phyloP scores from a whole-genome alignment of 37 sponge, comb jelly and placozoan species.

The Axinella damicornis region DNA sequence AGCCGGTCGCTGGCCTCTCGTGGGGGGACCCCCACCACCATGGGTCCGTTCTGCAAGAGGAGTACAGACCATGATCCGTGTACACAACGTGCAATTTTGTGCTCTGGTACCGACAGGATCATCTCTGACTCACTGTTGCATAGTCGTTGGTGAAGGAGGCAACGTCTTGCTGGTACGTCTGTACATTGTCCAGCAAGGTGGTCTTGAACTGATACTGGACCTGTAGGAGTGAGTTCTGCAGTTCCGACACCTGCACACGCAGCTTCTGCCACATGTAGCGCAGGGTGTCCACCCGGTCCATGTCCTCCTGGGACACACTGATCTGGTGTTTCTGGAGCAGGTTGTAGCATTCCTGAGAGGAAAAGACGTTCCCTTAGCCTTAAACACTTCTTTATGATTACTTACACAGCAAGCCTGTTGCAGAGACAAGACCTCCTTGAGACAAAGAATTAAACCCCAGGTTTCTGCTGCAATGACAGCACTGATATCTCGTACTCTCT shows the following conservation, averaged over 20 bases:
- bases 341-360: constrained; percentile 93
- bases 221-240: constrained; percentile 77
- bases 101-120: no score
- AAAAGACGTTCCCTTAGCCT: no score
- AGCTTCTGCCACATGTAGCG: constrained; percentile 94
- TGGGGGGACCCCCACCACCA: constrained; percentile 90
- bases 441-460: no score
- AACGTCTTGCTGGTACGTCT: constrained; percentile 67
- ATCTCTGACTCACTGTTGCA: constrained; percentile 37
- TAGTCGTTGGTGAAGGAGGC: constrained; percentile 79
- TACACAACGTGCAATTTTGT: no score
- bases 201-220: constrained; percentile 91
- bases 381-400: no score
- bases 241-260: constrained; percentile 58
- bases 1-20: constrained; percentile 93
- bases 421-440: no score
- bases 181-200: constrained; percentile 78
- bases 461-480: no score
- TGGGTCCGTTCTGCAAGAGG: constrained; percentile 87
- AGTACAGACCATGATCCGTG: no score
- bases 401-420: no score
- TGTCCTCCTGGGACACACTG: constrained; percentile 87
- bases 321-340: constrained; percentile 86
- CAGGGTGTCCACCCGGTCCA: constrained; percentile 95
- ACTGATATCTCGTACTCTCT: no score